phyloP scores from a whole-genome alignment of 2,113 vertebrate genomes.

The Limanda limanda region DNA sequence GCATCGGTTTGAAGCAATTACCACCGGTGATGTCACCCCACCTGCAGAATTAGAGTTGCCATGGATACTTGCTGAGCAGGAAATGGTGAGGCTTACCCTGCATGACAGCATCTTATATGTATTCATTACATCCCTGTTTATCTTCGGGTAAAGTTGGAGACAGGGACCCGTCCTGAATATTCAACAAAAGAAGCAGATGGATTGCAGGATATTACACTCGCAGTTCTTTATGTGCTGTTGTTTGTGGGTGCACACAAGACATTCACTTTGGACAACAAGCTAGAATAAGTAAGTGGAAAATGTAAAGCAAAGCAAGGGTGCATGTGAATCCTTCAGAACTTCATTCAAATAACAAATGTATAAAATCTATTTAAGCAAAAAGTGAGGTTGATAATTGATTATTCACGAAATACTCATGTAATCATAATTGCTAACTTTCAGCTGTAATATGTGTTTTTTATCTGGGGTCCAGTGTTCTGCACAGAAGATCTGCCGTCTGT shows the following conservation, averaged over 20 bases:
- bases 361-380: not conserved
- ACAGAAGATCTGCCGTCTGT: not conserved
- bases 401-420: not conserved
- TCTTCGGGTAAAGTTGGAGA: conserved; percentile 27
- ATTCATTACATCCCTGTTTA: conserved; percentile 75
- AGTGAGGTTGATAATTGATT: not conserved
- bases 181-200: not conserved
- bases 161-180: conserved; percentile 29
- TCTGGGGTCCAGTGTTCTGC: not conserved
- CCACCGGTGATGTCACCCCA: conserved; percentile 68
- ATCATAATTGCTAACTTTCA: not conserved
- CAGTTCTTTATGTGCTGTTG: not conserved
- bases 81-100: conserved; percentile 67
- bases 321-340: not conserved
- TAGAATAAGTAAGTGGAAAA: not conserved
- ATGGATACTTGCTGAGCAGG: conserved; percentile 78
- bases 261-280: not conserved
- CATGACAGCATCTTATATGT: conserved; percentile 78
- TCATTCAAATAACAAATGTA: not conserved
- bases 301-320: not conserved
- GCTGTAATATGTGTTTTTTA: not conserved
- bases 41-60: conserved; percentile 79
- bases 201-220: not conserved
- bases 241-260: not conserved
- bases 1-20: conserved; percentile 84